Percentiles rank a stretch among this genome's conserved stretches.
These are phyloP conservation scores for Stenoptilia bipunctidactyla DNA, from an alignment of 2,888 invertebrate genomes.

Conservation along the genomic window DNA sequence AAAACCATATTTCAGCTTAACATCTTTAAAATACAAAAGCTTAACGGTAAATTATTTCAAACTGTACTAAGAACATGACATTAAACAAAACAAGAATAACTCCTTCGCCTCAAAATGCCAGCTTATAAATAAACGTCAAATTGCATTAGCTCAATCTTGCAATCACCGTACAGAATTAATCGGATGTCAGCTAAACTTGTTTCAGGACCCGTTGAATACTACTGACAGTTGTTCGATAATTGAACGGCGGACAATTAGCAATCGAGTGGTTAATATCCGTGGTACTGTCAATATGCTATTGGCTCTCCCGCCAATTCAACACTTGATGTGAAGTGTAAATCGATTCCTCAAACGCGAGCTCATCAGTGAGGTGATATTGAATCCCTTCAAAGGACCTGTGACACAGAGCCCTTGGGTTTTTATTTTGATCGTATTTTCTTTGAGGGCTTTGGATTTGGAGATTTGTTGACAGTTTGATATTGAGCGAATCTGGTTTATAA, in stretches of 20 bases:
- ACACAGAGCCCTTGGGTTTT: neutral
- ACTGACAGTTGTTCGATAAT: slow-evolving; percentile 65
- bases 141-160: too few species aligned
- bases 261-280: slow-evolving; percentile 64
- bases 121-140: too few species aligned
- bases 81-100: too few species aligned
- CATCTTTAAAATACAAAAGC: too few species aligned
- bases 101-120: too few species aligned
- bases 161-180: slow-evolving; percentile 9
- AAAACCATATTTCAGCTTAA: too few species aligned
- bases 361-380: slow-evolving; percentile 15
- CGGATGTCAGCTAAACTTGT: slow-evolving; percentile 28
- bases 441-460: too few species aligned
- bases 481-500: too few species aligned
- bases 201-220: slow-evolving; percentile 30
- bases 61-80: too few species aligned
- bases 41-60: too few species aligned
- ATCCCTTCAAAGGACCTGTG: neutral
- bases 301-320: slow-evolving; percentile 39
- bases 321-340: slow-evolving; percentile 52
- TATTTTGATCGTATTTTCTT: neutral
- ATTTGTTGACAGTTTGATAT: too few species aligned
- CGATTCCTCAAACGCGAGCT: slow-evolving; percentile 31
- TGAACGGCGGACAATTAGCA: slow-evolving; percentile 65
- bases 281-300: slow-evolving; percentile 50